Conservation (phyloP, 2,888 invertebrate species). For the Sesia bembeciformis region DNA sequence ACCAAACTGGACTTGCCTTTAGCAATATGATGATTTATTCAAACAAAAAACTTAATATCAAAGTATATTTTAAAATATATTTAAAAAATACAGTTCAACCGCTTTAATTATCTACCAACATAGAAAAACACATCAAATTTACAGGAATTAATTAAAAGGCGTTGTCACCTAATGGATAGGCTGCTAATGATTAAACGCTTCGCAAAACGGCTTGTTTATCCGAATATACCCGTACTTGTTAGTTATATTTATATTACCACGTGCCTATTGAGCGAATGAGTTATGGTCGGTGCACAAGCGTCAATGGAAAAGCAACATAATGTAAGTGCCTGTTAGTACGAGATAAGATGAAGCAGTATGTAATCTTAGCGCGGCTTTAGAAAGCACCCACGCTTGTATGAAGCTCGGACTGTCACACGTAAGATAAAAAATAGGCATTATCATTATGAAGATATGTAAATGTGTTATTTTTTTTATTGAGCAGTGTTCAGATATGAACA, state of each 20-base stretch:
- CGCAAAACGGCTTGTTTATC: slow-evolving; percentile 3
- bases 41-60: too few species aligned
- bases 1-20: too few species aligned
- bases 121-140: slow-evolving; percentile 17
- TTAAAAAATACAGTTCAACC: neutral
- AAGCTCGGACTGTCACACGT: too few species aligned
- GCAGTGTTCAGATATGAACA: too few species aligned
- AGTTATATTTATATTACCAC: neutral
- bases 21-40: too few species aligned
- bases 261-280: neutral
- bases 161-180: slow-evolving; percentile 19
- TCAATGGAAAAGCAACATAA: neutral
- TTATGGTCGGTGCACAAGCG: neutral
- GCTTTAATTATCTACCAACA: neutral
- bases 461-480: too few species aligned
- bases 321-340: neutral
- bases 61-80: neutral
- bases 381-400: too few species aligned
- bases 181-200: slow-evolving; percentile 15
- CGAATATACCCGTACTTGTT: neutral
- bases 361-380: too few species aligned
- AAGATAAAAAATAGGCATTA: too few species aligned
- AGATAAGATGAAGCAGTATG: neutral
- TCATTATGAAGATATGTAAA: too few species aligned
- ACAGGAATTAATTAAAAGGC: slow-evolving; percentile 33